A percentile compares a stretch with the other conserved stretches of the same genome.
Conservation (phyloP, 2,113 vertebrate genomes). For the Sylvietta virens region DNA sequence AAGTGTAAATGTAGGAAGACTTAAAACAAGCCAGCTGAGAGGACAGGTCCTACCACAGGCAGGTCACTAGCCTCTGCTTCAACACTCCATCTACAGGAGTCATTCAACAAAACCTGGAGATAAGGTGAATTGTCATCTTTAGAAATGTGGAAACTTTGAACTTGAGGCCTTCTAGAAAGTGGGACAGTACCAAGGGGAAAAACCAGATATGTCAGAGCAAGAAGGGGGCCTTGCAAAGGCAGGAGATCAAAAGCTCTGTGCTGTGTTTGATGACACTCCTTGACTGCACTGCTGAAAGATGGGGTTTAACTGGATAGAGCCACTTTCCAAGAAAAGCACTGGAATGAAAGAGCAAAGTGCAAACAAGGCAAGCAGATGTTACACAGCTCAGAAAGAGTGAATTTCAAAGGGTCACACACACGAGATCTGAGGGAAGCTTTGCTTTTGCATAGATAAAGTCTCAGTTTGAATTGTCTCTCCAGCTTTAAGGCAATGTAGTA, state of each 20-base stretch:
- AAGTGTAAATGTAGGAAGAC: neutral
- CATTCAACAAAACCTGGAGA: neutral
- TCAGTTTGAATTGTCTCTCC: neutral
- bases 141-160: neutral
- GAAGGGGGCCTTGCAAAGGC: neutral
- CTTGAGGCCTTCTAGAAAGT: neutral
- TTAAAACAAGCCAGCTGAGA: neutral
- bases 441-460: neutral
- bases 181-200: neutral
- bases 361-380: neutral
- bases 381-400: neutral
- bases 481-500: neutral
- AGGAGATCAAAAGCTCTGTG: neutral
- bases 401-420: neutral
- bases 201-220: neutral
- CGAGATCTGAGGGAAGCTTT: neutral
- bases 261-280: neutral
- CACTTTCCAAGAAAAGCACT: neutral
- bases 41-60: neutral
- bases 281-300: neutral
- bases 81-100: neutral
- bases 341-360: neutral
- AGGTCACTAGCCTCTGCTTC: neutral
- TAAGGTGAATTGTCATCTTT: neutral
- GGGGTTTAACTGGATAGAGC: neutral